Base-by-base conservation (phyloP, 2,888 invertebrate species). In the Xestobium rufovillosum region DNA sequence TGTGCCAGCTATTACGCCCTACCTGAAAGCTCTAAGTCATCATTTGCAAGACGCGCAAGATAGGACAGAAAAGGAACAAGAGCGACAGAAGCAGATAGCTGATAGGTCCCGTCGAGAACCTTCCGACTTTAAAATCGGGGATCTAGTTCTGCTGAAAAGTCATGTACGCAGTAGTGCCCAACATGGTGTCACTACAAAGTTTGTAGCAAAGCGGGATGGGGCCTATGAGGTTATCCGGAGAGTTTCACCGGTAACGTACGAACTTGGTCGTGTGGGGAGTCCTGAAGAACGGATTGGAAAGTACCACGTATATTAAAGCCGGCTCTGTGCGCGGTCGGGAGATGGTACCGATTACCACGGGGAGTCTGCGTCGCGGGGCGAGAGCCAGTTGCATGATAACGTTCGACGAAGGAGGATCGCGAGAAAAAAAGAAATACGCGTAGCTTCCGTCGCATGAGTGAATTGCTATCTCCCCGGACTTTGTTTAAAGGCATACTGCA, bases 161-260 rank as follows among this genome's bases (percentile, higher is more conserved):
- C 45, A 44, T 23, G 17, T 36, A 4, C 34, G 44, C 6, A 48
- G 46, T 31, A 32, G 41, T 19, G 26, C 36, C 3, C 4, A 36
- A 2, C 34, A 37, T 10, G 27, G 14, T 3, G 27, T 42, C 38
- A 45, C 43, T 14, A 39, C 47, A 4, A 53, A 53, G 26, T 47
- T 51, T 30, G 43, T 41, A 6, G 48, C 51, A 4, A 42, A 49
- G 26, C 37, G 52, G 1, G 51, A 52, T 40, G 52, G 52, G n/a
- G 51, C 50, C 1, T 55, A 53, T 19, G 10, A 42, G 9, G 41
- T 45, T n/a, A 3, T 3, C n/a, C 3, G 8, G 9, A 3, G 4
- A 3, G 29, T 29, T 3, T n/a, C 4, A 3, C 29, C 29, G 12
- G 8, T 9, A 3, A 4, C 29, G 3, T 29, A 29, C n/a, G n/a